A percentile compares a stretch with the other conserved stretches of the same genome.
Evolutionary conservation across 2,888 invertebrate genomes (phyloP).

Genomic region (Trissolcus japonicus): DNA sequence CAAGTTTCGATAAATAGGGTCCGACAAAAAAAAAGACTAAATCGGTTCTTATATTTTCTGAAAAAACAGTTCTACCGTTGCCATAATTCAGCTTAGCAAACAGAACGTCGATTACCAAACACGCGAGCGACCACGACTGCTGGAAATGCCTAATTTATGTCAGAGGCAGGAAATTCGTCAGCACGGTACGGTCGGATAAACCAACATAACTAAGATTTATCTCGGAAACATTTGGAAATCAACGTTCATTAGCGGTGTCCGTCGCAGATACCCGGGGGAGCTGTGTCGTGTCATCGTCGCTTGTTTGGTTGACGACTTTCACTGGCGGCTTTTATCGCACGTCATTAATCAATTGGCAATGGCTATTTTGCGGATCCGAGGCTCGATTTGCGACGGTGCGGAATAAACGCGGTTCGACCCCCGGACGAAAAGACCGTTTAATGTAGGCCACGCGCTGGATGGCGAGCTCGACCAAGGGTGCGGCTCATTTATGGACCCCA

Average conservation of each 20-base stretch:
- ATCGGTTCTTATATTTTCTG: too few species aligned
- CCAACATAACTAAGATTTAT: conserved; percentile 31
- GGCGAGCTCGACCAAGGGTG: conserved; percentile 28
- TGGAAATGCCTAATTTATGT: conserved; percentile 7
- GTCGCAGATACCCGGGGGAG: conserved; percentile 20
- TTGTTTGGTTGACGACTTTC: conserved; percentile 51
- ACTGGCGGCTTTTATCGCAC: conserved; percentile 51
- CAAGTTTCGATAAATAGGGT: too few species aligned
- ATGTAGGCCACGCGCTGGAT: conserved; percentile 58
- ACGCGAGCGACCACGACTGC: neutral
- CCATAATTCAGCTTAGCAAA: neutral
- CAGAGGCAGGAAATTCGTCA: conserved; percentile 21
- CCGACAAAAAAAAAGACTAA: too few species aligned
- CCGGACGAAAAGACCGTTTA: conserved; percentile 41
- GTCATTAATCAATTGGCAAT: conserved; percentile 58
- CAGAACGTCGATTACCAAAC: neutral
- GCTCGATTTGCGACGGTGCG: conserved; percentile 52
- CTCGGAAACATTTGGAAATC: conserved; percentile 15
- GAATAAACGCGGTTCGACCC: conserved; percentile 48
- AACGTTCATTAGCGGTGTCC: conserved; percentile 48
- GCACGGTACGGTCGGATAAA: neutral
- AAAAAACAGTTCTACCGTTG: too few species aligned
- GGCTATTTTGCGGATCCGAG: conserved; percentile 56
- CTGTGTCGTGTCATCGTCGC: conserved; percentile 30
- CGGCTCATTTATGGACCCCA: conserved; percentile 52